phyloP scores from a whole-genome alignment of 1,140 invertebrate species.

The Caenorhabditis remanei region DNA sequence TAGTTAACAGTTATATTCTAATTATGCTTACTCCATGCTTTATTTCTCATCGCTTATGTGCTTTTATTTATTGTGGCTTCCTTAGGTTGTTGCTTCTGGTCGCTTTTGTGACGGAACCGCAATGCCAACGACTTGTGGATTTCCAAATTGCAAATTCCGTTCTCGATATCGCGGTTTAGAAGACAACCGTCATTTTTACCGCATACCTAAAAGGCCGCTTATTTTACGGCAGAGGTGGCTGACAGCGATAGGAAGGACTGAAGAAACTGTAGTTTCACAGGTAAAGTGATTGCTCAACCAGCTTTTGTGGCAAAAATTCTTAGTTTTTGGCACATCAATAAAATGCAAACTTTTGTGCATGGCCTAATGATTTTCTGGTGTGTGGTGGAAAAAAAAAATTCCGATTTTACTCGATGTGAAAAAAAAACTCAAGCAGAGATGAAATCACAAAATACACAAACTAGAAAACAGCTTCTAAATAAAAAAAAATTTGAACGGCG shows the following conservation, averaged over 20 bases:
- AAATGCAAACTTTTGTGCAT: conserved; percentile 39
- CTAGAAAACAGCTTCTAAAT: background rate
- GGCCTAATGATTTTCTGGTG: background rate
- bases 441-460: conserved; percentile 34
- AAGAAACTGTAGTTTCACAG: conserved; percentile 79
- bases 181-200: conserved; percentile 79
- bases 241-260: conserved; percentile 78
- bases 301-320: conserved; percentile 3
- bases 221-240: conserved; percentile 78
- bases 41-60: background rate
- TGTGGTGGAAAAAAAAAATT: background rate
- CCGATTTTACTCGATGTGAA: background rate
- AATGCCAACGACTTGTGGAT: conserved; percentile 77
- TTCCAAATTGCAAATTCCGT: conserved; percentile 79
- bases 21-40: background rate
- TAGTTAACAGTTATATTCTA: background rate
- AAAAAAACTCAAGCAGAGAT: background rate
- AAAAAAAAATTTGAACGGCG: too few relatives aligned
- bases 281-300: conserved; percentile 62
- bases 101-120: conserved; percentile 49
- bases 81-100: conserved; percentile 44
- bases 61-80: conserved; percentile 38
- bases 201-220: conserved; percentile 78
- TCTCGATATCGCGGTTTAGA: conserved; percentile 78
- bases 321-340: background rate